Percentiles rank a stretch among this genome's conserved stretches.
Conservation (phyloP, 2,113 vertebrate species). For the Dendrocopos noguchii region DNA sequence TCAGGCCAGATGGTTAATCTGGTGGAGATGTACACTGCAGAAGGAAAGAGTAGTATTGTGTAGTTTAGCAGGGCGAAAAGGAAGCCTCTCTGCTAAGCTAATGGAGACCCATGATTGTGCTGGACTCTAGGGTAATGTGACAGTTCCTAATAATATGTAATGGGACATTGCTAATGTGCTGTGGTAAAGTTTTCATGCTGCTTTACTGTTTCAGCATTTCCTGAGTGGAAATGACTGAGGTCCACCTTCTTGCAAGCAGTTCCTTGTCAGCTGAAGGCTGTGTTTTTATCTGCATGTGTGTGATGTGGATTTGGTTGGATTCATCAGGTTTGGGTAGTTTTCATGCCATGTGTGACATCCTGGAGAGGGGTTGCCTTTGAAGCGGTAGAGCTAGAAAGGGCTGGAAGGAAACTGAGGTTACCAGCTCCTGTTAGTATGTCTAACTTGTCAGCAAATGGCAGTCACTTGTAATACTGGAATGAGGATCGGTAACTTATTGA, state of each 20-base stretch:
- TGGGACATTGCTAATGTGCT: background rate
- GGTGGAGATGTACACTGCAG: conserved; percentile 31
- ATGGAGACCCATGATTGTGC: conserved; percentile 38
- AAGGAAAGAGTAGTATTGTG: conserved; percentile 30
- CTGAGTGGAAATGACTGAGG: background rate
- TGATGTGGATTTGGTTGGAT: background rate
- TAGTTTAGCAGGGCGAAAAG: conserved; percentile 39
- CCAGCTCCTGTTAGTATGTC: background rate
- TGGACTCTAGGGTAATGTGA: conserved; percentile 24
- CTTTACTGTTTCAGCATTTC: conserved; percentile 7
- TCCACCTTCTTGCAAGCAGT: background rate
- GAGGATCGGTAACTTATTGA: background rate
- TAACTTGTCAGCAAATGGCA: background rate
- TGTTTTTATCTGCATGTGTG: background rate
- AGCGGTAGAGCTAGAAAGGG: background rate
- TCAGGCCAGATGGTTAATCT: conserved; percentile 58
- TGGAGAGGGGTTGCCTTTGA: background rate
- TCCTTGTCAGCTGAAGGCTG: background rate
- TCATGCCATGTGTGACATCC: background rate
- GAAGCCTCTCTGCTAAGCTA: conserved; percentile 37
- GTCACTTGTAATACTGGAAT: background rate
- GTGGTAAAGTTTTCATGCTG: conserved; percentile 36
- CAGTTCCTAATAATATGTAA: conserved; percentile 17
- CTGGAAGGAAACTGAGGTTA: background rate
- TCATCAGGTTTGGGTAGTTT: background rate